Conservation (phyloP, 2,888 invertebrate species). For the Pseudococcus jackbeardsleyi region DNA sequence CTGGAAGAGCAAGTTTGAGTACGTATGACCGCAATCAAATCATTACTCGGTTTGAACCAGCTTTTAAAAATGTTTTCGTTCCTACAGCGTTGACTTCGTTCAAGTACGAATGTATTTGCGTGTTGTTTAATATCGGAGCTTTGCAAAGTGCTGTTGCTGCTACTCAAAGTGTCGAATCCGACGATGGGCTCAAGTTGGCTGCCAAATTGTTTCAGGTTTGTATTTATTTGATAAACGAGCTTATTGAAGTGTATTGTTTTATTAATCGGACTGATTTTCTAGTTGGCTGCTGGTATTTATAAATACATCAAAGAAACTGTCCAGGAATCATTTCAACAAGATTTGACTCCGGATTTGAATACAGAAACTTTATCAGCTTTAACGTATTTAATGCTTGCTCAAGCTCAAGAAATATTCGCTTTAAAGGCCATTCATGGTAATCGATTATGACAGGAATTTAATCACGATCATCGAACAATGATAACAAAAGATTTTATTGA, state of each 20-base stretch:
- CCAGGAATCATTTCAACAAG: constrained; percentile 88
- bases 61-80: background rate
- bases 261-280: constrained; percentile 67
- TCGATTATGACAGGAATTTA: background rate
- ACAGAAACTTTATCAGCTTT: constrained; percentile 92
- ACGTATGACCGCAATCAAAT: constrained; percentile 70
- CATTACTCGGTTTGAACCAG: background rate
- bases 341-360: constrained; percentile 95
- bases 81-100: constrained; percentile 86
- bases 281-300: constrained; percentile 93
- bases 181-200: constrained; percentile 93
- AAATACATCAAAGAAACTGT: constrained; percentile 85
- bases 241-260: background rate
- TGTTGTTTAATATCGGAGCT: constrained; percentile 96
- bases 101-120: constrained; percentile 92
- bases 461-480: background rate
- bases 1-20: constrained; percentile 92
- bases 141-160: constrained; percentile 91
- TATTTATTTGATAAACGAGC: background rate
- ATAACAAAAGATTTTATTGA: background rate
- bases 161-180: constrained; percentile 86
- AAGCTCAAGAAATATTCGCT: constrained; percentile 98
- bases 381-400: constrained; percentile 92
- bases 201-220: constrained; percentile 88
- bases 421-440: constrained; percentile 90